These are phyloP conservation scores for Pygoscelis adeliae DNA, from an alignment of 2,113 vertebrate species.

Conservation along the genomic window DNA sequence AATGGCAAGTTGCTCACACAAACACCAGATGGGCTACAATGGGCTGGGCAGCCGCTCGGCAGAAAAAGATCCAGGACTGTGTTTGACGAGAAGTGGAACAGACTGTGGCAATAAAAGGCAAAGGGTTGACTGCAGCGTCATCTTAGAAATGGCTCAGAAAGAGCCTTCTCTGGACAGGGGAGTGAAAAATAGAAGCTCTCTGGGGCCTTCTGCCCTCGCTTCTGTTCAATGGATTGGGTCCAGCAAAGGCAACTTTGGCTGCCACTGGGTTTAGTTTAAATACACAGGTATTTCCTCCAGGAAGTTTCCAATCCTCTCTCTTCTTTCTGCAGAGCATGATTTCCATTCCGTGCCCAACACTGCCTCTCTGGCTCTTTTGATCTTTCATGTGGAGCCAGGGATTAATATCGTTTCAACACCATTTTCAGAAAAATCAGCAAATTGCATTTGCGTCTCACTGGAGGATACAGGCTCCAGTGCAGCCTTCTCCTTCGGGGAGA, in stretches of 20 bases:
- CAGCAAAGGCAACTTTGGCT: background rate
- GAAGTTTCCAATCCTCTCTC: background rate
- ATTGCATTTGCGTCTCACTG: background rate
- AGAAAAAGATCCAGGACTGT: background rate
- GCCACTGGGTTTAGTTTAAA: background rate
- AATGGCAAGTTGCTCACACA: background rate
- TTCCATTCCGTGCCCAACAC: background rate
- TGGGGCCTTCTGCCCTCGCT: background rate
- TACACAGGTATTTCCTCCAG: background rate
- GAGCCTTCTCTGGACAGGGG: background rate
- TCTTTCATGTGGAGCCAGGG: background rate
- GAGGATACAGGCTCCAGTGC: background rate
- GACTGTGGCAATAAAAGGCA: slow-evolving; percentile 44
- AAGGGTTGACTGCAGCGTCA: background rate
- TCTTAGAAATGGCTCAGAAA: background rate
- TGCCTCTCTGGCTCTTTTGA: background rate
- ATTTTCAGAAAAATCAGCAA: background rate
- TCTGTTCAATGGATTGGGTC: background rate
- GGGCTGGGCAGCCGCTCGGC: slow-evolving; percentile 8
- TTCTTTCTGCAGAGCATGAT: background rate
- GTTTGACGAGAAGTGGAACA: slow-evolving; percentile 40
- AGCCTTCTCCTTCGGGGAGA: background rate
- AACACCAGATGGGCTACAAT: slow-evolving; percentile 40
- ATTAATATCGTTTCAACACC: background rate
- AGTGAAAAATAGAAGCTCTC: background rate